Evolutionary conservation across 2,888 invertebrate species (phyloP), one percentile per base, ranked within the genome.

Genomic region (Drosophila pseudotalamancana): DNA sequence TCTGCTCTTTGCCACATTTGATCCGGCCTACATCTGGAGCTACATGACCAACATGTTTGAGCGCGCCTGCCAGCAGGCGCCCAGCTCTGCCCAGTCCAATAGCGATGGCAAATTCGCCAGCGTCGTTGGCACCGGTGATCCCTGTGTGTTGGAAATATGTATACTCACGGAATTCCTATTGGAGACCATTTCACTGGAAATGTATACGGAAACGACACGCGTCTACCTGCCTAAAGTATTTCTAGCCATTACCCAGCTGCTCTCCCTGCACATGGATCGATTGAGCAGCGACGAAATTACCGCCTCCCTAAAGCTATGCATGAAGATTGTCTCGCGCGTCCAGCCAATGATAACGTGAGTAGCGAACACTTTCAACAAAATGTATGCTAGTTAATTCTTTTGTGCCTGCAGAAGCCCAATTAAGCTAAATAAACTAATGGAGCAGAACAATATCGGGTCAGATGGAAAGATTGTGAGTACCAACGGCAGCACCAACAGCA

Each of bases 1-100:
- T 91, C 92, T 97, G 67, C 91, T 97, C 21, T 96, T 97, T 89
- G 95, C 95, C 53, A 95, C 96, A 0, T 93, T 97, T 66, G 96
- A 97, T 88, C 95, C 95, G n/a, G 95, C 95, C 57, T 97, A 96
- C 87, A 94, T 97, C 55, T 97, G 97, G 97, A 94, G 94, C 69
- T 97, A 95, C 87, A 94, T 96, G 73, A 94, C 94, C 21, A 92
- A 93, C 71, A 91, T 95, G 64, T 95, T 94, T 78, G 93, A 94
- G 56, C 93, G 93, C 57, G 93, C 93, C 1, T 94, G 94, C 74
- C 90, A 91, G 67, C 74, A 80, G 55, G 89, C 89, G 35, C 75
- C 68, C 29, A 74, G 61, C 57, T 49, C 70, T 19, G 34, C 40
- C 27, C 75, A 89, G 57, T 60, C 62, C 42, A 62, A 53, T 12